Conservation (phyloP, 2,888 invertebrate genomes). For the Anthrax anthrax region DNA sequence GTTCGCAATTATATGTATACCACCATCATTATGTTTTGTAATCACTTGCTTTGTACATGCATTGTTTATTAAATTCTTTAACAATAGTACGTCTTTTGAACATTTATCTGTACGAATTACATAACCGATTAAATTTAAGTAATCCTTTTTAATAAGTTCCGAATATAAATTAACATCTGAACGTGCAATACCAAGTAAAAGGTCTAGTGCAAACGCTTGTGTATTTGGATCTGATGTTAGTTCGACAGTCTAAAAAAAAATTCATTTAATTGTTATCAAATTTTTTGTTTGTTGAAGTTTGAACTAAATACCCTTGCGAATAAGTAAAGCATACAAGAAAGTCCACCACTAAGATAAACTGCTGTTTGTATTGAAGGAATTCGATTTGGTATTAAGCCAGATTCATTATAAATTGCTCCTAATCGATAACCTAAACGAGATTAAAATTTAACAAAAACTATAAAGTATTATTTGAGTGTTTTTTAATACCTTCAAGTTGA, state of each 20-base stretch:
- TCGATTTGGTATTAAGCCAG: constrained; percentile 19
- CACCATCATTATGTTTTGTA: constrained; percentile 29
- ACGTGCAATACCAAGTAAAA: constrained; percentile 43
- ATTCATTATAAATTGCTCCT: constrained; percentile 27
- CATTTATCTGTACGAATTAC: constrained; percentile 47
- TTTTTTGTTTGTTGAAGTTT: too few species aligned
- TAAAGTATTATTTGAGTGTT: too few species aligned
- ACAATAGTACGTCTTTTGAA: constrained; percentile 41
- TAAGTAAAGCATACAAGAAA: constrained; percentile 48
- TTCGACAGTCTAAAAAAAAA: constrained; percentile 44
- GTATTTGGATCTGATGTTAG: constrained; percentile 41
- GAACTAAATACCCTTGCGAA: constrained; percentile 44
- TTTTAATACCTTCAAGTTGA: constrained; percentile 18
- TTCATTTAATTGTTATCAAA: too few species aligned
- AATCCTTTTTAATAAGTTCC: constrained; percentile 43
- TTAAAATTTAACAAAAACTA: too few species aligned
- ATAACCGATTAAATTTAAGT: constrained; percentile 43
- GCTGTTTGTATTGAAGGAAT: constrained; percentile 28
- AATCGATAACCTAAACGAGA: constrained; percentile 17
- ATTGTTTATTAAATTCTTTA: constrained; percentile 50
- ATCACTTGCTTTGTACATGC: constrained; percentile 47
- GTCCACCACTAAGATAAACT: constrained; percentile 39
- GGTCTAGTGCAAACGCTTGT: constrained; percentile 47
- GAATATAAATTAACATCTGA: constrained; percentile 45
- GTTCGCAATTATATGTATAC: constrained; percentile 32